Evolutionary conservation across 2,888 invertebrate genomes (phyloP).

Genomic region (Idaea aversata): DNA sequence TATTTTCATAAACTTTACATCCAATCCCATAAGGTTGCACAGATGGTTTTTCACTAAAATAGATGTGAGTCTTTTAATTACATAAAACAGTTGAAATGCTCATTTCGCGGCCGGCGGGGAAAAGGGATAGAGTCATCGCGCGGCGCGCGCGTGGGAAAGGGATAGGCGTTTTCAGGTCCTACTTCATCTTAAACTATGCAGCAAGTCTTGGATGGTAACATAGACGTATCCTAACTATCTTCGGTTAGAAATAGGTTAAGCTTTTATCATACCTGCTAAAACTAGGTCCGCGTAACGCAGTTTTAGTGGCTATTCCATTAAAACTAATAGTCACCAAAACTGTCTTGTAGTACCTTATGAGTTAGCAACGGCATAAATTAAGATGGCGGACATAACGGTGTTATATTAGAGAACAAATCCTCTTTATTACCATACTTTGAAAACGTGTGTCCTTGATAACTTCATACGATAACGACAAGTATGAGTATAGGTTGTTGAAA

Average conservation of each 20-base stretch:
- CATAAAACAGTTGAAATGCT: no score
- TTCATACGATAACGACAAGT: conserved; percentile 4
- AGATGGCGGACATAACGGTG: conserved; percentile 69
- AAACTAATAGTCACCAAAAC: conserved; percentile 29
- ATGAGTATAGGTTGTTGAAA: background rate
- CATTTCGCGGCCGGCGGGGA: no score
- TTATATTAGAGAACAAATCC: conserved; percentile 73
- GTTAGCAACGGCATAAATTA: conserved; percentile 76
- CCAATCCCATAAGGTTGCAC: no score
- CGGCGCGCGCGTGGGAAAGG: no score
- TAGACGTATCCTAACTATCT: background rate
- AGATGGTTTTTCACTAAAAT: no score
- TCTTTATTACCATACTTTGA: conserved; percentile 72
- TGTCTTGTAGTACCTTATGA: conserved; percentile 70
- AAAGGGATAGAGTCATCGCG: no score
- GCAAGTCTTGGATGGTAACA: background rate
- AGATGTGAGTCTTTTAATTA: no score
- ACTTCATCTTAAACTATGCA: no score
- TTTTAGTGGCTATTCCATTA: conserved; percentile 35
- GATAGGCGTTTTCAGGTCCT: no score
- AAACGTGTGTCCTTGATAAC: conserved; percentile 31
- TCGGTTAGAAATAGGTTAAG: background rate
- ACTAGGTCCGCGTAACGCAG: background rate
- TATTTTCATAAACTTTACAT: no score
- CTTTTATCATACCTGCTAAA: background rate